Base-by-base conservation (phyloP, 2,888 invertebrate species). In the Volucella inflata region DNA sequence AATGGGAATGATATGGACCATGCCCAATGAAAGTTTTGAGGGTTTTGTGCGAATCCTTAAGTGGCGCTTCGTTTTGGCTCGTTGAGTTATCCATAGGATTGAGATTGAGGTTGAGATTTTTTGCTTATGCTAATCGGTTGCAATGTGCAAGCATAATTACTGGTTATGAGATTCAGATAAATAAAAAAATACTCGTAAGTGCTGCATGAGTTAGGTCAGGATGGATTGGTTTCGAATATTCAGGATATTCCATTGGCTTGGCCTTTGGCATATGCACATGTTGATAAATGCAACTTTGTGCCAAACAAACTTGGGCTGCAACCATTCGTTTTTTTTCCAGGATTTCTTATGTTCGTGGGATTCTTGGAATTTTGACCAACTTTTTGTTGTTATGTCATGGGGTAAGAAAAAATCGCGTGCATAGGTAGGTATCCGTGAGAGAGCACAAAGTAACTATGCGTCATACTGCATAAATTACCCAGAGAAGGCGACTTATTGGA, bases 141-240 rank as follows among this genome's bases (percentile, higher is more conserved):
- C 79, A 48, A 64, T 67, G 79, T 79, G 72, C 65, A 67, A 14
- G 59, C 72, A 65, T 79, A 79, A 79, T 79, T 79, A 46, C 57
- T 11, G 72, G 79, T 72, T 79, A 79, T 79, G 72, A 72, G 79
- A 67, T 79, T 71, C 79, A 79, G 72, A 79, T 79, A 79, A 79
- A 79, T 79, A 72, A 79, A 72, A 79, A 79, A 72, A 38, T 72
- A 4, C 30, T 6, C 30, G 6, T 30, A 79, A 79, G 59, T 72
- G 71, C 51, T 59, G 16, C 78, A 79, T 57, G 65, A 57, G 64
- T 71, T 51, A 53, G 53, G 17, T 71, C 42, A 53, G 53, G 17
- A 48, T 44, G 53, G 42, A 77, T 75, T 76, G 71, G 71, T 4
- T 60, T 30, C 4, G 59, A 57, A 16, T 16, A 44, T 14, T 14